Conservation (phyloP, 2,888 invertebrate genomes). For the Trichogramma dendrolimi region DNA sequence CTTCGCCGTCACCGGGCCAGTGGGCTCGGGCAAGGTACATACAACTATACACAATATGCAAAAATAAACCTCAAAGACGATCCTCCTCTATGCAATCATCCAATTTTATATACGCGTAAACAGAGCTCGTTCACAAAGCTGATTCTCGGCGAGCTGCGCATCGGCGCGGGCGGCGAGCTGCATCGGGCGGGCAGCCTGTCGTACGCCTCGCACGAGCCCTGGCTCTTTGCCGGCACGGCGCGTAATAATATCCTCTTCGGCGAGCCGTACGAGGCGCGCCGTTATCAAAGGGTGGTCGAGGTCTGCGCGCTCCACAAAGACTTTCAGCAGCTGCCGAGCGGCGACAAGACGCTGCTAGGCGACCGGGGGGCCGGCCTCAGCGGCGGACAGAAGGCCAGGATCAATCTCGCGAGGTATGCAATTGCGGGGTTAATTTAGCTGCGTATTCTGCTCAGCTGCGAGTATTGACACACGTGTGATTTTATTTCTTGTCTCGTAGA, state of each 20-base stretch:
- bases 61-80: too few species aligned
- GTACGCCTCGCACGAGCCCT: conserved; percentile 81
- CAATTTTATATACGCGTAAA: background rate
- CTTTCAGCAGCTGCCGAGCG: conserved; percentile 61
- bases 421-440: background rate
- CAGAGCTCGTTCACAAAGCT: conserved; percentile 66
- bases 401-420: conserved; percentile 61
- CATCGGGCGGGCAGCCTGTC: conserved; percentile 64
- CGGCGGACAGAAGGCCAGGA: conserved; percentile 71
- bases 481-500: conserved; percentile 44
- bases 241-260: conserved; percentile 85
- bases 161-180: conserved; percentile 59
- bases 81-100: background rate
- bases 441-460: background rate
- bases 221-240: conserved; percentile 74
- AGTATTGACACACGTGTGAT: background rate
- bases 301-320: conserved; percentile 52
- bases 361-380: conserved; percentile 69
- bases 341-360: conserved; percentile 68
- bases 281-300: conserved; percentile 55
- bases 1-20: conserved; percentile 82
- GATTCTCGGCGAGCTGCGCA: conserved; percentile 69
- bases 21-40: conserved; percentile 78
- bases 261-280: conserved; percentile 58
- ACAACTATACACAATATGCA: background rate